A percentile compares a stretch with the other conserved stretches of the same genome.
These are phyloP conservation scores for Ecdyonurus torrentis DNA, from an alignment of 2,888 invertebrate genomes.

Conservation along the genomic window DNA sequence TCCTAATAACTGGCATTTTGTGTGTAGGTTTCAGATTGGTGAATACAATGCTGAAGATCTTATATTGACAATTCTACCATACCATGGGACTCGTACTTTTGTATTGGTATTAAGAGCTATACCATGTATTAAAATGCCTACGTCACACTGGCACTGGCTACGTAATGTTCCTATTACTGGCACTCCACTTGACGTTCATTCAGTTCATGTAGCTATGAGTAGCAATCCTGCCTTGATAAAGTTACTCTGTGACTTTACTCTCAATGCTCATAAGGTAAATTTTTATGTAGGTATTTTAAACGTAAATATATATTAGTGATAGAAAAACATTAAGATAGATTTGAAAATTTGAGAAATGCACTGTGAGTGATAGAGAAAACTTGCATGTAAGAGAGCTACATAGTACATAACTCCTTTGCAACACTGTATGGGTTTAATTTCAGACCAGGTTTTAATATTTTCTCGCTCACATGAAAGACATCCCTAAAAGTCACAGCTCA, in stretches of 20 bases:
- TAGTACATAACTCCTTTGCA: no score
- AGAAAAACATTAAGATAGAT: no score
- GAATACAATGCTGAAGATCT: conserved; percentile 72
- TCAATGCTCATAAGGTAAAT: neutral
- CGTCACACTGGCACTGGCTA: conserved; percentile 58
- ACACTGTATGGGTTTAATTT: no score
- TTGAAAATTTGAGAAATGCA: no score
- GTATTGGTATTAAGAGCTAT: conserved; percentile 59
- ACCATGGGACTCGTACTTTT: conserved; percentile 85
- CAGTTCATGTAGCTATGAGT: conserved; percentile 52
- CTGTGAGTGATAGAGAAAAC: no score
- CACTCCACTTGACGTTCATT: conserved; percentile 49
- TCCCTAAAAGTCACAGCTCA: no score
- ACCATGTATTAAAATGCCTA: conserved; percentile 38
- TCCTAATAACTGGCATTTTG: no score
- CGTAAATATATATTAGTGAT: no score
- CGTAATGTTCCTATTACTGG: conserved; percentile 54
- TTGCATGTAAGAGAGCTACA: no score
- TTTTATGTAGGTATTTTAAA: no score
- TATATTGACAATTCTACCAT: conserved; percentile 69
- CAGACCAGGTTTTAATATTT: no score
- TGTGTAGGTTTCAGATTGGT: conserved; percentile 69
- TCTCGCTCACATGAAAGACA: no score
- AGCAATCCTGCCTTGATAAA: conserved; percentile 39
- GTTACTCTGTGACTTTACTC: neutral